Evolutionary conservation across 1,140 invertebrate genomes (phyloP).

Genomic region (Parasteatoda tepidariorum): DNA sequence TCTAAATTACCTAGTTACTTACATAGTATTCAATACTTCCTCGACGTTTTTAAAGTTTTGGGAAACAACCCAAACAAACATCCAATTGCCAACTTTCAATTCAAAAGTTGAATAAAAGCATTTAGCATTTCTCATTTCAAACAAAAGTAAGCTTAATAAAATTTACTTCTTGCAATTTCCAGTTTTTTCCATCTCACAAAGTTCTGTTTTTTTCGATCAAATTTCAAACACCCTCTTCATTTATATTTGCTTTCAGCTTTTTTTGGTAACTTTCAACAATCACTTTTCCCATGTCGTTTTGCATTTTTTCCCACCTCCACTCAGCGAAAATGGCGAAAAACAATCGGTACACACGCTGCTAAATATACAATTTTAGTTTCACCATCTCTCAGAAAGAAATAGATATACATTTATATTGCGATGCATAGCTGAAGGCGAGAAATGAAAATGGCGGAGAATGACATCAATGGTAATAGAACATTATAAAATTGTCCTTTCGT

Average conservation of each 20-base stretch:
- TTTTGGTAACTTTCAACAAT: neutral
- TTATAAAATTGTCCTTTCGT: slow-evolving; percentile 41
- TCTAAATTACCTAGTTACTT: too few relatives aligned
- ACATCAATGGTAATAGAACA: slow-evolving; percentile 35
- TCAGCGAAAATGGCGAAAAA: neutral
- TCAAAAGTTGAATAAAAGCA: neutral
- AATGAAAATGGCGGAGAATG: neutral
- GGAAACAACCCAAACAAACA: too few relatives aligned
- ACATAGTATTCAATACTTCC: too few relatives aligned
- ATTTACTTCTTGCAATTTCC: neutral
- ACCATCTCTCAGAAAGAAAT: neutral
- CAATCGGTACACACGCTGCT: slow-evolving; percentile 5
- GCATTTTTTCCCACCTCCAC: neutral
- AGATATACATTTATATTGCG: slow-evolving; percentile 6
- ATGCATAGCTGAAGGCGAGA: neutral
- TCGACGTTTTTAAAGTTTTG: too few relatives aligned
- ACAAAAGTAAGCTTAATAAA: neutral
- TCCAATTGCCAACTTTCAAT: too few relatives aligned
- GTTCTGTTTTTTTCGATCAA: slow-evolving; percentile 29
- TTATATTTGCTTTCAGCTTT: neutral
- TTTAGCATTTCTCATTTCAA: neutral
- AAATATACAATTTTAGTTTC: slow-evolving; percentile 38
- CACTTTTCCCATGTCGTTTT: slow-evolving; percentile 41
- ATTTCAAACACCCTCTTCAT: neutral
- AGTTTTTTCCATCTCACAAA: neutral